Base-by-base conservation (phyloP, 2,113 vertebrate species). In the Cephalopterus ornatus region DNA sequence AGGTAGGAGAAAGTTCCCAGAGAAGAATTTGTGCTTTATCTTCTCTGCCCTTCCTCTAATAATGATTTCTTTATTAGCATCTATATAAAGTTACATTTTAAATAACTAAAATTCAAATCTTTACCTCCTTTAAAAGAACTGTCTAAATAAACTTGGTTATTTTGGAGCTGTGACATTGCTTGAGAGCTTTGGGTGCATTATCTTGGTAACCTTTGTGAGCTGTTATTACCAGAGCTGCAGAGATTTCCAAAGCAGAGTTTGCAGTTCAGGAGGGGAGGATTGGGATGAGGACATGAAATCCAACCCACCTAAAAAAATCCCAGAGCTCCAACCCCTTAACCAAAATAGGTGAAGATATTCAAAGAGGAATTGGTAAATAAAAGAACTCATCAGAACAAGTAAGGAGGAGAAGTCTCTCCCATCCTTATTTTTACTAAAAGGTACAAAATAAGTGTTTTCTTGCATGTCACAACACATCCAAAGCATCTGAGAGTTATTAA, bases 181-280 rank as follows among this genome's bases (percentile, higher is more conserved):
- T 47, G 72, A 87, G 28, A 52, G 95, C 89, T 97, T 92, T 80
- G 79, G 94, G 71, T 88, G 90, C 46, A 28, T 96, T 97, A 93
- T 93, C 89, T 58, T 23, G 56, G 85, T 89, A 91, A 77, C 95
- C 63, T 68, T 83, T 49, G 47, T 65, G 82, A 95, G 80, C 73
- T 66, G 74, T 68, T 24, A 2, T 61, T 92, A 73, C 14, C 37
- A 79, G 88, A 91, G 59, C 89, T 93, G 46, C 47, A 47, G 37
- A 53, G 33, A 53, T 56, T 94, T 73, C 85, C n/a, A 74, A 20
- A 74, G 84, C 70, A 87, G 55, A 46, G n/a, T 76, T 44, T 86
- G 6, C 42, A 83, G 85, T 87, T 62, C n/a, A 49, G 59, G 63
- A 44, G 53, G 68, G 52, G 33, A 88, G 84, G 39, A 49, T 59